Evolutionary conservation across 2,888 invertebrate genomes (phyloP), one percentile per base, ranked within the genome.

Genomic region (Emmelina monodactyla): DNA sequence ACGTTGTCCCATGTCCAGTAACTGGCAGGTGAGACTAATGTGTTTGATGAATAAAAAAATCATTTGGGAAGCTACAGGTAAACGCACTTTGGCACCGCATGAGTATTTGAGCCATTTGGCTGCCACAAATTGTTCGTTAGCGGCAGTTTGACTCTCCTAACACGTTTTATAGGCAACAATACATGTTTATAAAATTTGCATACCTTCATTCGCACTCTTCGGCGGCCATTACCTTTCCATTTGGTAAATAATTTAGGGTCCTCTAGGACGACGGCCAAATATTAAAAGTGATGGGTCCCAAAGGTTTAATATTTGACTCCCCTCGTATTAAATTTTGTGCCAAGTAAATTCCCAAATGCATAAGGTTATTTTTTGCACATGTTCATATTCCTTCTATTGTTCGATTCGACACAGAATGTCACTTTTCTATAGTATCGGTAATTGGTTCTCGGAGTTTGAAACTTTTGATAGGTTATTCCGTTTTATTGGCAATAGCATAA

Each of bases 221-320:
- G 63, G 58, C 66, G 63, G 60, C 76, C 76, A 78, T 79, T 78
- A 78, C 78, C 78, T 79, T 75, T 72, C 75, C 72, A 78, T 79
- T 79, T 75, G 70, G 72, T 75, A 75, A 78, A 79, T 79, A 79
- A 79, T 79, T 78, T 79, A 78, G 70, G 58, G 68, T 66, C 78
- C 79, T 68, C 67, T 62, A 79, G 76, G 78, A 71, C 68, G 55
- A 51, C 66, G 65, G 67, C 70, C 71, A 76, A 68, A 78, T 79
- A 79, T 79, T 79, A 79, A 79, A 79, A 79, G 73, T 78, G 78
- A 79, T 79, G 78, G 72, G 66, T 79, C 79, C 78, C 78, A 55
- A 54, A 73, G 78, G 78, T 71, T 78, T 78, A 78, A 78, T 79
- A 78, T 76, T 71, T 70, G 71, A 75, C 73, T 68, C 76, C 79